Conservation (phyloP, 2,797 vertebrate species). For the Kryptolebias ocellatus region DNA sequence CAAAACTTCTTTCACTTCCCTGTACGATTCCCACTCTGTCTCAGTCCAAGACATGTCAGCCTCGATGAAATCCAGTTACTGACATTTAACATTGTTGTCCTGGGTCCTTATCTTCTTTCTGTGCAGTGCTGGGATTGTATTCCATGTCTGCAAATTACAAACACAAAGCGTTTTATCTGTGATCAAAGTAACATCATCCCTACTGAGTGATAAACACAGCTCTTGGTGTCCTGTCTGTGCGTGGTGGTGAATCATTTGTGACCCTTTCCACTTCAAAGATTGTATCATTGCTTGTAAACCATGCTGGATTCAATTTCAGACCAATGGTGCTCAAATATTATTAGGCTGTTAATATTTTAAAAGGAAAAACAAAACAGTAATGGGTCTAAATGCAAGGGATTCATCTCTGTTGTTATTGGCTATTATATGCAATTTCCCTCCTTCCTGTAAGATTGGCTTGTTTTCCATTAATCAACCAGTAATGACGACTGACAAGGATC, state of each 20-base stretch:
- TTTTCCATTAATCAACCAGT: conserved; percentile 36
- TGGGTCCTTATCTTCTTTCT: conserved; percentile 66
- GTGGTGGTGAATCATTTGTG: conserved; percentile 26
- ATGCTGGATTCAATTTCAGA: conserved; percentile 54
- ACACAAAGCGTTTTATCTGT: conserved; percentile 33
- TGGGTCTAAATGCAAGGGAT: conserved; percentile 16
- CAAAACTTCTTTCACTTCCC: conserved; percentile 16
- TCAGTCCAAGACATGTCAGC: conserved; percentile 60
- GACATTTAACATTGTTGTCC: conserved; percentile 73
- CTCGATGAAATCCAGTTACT: conserved; percentile 79
- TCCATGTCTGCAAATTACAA: conserved; percentile 72
- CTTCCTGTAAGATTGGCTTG: conserved; percentile 28
- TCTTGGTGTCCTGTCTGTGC: conserved; percentile 1
- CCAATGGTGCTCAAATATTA: conserved; percentile 39
- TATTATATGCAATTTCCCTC: conserved; percentile 7
- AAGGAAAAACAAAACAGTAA: conserved; percentile 42
- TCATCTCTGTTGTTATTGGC: conserved; percentile 1
- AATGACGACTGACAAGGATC: conserved; percentile 55
- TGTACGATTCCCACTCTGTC: conserved; percentile 25
- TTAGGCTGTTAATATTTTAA: conserved; percentile 32
- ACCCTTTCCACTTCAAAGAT: conserved; percentile 30
- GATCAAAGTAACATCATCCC: conserved; percentile 32
- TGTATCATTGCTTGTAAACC: conserved; percentile 42
- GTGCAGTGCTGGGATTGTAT: conserved; percentile 63
- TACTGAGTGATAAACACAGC: conserved; percentile 9